Evolutionary conservation across 2,888 invertebrate species (phyloP).

Genomic region (Congeria kusceri): DNA sequence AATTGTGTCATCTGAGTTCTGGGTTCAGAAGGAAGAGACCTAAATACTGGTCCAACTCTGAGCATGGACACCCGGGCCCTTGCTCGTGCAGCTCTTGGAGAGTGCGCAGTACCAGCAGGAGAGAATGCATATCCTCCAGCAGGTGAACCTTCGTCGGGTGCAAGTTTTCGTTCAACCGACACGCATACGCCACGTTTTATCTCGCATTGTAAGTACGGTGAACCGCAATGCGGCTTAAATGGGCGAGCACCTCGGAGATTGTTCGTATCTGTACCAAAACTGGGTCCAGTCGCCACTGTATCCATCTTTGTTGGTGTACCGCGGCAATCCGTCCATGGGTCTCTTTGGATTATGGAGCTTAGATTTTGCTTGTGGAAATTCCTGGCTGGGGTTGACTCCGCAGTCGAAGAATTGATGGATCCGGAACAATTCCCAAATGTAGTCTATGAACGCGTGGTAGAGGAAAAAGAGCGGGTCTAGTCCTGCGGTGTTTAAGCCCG

Average conservation of each 20-base stretch:
- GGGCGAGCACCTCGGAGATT: constrained; percentile 62
- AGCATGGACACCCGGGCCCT: constrained; percentile 17
- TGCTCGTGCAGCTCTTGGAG: constrained; percentile 9
- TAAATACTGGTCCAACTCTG: constrained; percentile 29
- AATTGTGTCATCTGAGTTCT: constrained; percentile 27
- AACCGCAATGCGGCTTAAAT: constrained; percentile 62
- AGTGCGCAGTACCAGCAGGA: constrained; percentile 4
- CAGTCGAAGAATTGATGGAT: constrained; percentile 57
- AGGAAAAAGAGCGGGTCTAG: constrained; percentile 76
- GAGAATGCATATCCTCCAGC: constrained; percentile 7
- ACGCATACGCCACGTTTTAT: constrained; percentile 32
- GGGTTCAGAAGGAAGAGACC: constrained; percentile 33
- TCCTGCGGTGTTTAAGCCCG: constrained; percentile 68
- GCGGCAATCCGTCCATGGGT: constrained; percentile 53
- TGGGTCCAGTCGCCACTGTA: constrained; percentile 54
- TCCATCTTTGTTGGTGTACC: constrained; percentile 58
- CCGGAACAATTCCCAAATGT: constrained; percentile 74
- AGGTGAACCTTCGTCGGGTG: constrained; percentile 8
- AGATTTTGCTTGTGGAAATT: constrained; percentile 60
- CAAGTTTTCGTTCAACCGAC: constrained; percentile 23
- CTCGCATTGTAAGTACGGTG: constrained; percentile 60
- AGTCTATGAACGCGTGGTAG: constrained; percentile 77
- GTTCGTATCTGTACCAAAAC: constrained; percentile 58
- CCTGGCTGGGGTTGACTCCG: constrained; percentile 58
- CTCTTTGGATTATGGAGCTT: constrained; percentile 45